A percentile compares a stretch with the other conserved stretches of the same genome.
These are phyloP conservation scores for Phrynocephalus forsythii DNA, from an alignment of 2,797 vertebrate genomes.

Conservation along the genomic window DNA sequence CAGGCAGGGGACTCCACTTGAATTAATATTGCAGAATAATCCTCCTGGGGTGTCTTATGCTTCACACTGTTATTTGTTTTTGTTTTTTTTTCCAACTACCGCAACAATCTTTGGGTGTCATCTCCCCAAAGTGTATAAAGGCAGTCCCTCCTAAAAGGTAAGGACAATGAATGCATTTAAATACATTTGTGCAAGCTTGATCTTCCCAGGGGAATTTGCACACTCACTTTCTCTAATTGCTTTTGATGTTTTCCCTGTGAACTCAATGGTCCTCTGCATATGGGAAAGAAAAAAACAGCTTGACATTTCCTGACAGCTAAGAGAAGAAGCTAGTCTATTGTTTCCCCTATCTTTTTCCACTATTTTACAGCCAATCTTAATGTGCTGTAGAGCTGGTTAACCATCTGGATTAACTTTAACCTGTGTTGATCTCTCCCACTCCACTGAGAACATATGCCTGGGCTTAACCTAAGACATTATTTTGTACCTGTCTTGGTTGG, in stretches of 20 bases:
- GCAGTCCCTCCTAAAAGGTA: conserved; percentile 69
- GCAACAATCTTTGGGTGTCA: conserved; percentile 61
- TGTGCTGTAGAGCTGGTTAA: neutral
- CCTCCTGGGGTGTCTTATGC: conserved; percentile 66
- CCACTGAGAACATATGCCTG: no score
- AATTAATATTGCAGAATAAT: conserved; percentile 74
- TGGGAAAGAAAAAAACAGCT: conserved; percentile 65
- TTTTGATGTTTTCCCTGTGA: conserved; percentile 78
- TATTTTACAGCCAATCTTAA: neutral
- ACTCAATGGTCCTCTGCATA: conserved; percentile 68
- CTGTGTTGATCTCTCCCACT: neutral
- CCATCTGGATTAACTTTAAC: neutral
- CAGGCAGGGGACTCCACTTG: conserved; percentile 62
- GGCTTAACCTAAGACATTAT: no score
- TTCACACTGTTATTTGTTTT: conserved; percentile 75
- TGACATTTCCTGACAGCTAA: conserved; percentile 71
- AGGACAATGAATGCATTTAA: conserved; percentile 79
- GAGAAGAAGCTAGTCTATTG: conserved; percentile 42
- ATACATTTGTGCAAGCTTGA: conserved; percentile 76
- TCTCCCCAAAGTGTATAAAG: conserved; percentile 70
- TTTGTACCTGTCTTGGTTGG: no score
- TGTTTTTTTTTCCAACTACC: conserved; percentile 68
- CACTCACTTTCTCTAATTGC: conserved; percentile 75
- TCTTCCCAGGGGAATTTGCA: conserved; percentile 62
- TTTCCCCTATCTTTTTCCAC: conserved; percentile 30